Percentiles rank a stretch among this genome's conserved stretches.
These are phyloP conservation scores for Heliopora coerulea DNA, from an alignment of 92 coral and sea anemone genomes.

Conservation along the genomic window DNA sequence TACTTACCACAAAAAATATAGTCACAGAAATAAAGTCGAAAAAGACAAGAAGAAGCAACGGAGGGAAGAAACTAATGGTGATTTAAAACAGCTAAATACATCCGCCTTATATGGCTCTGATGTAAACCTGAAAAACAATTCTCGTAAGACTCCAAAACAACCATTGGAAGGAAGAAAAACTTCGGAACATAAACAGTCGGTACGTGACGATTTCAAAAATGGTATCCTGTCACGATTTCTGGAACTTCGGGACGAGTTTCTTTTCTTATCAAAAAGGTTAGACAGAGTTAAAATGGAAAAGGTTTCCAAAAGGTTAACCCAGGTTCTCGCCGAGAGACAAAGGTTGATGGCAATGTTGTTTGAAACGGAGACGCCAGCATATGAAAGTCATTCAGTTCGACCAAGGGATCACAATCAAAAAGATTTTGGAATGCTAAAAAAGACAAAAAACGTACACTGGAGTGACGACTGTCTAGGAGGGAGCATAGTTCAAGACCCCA, in stretches of 20 bases:
- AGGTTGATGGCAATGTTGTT: conserved; percentile 16
- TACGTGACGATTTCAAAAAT: background rate
- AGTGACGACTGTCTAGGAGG: conserved; percentile 36
- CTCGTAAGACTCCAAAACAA: background rate
- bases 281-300: background rate
- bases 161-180: background rate
- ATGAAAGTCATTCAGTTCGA: background rate
- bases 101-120: background rate
- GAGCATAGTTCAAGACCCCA: conserved; percentile 17
- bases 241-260: conserved; percentile 20
- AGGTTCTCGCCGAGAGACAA: conserved; percentile 28
- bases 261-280: conserved; percentile 8
- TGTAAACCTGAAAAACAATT: background rate
- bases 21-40: background rate
- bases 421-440: conserved; percentile 11
- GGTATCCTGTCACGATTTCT: conserved; percentile 6
- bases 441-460: conserved; percentile 33
- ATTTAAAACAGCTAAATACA: background rate
- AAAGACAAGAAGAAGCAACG: background rate
- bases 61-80: background rate
- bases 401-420: background rate
- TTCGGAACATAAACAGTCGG: background rate
- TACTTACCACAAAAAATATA: background rate
- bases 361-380: background rate
- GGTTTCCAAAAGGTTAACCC: conserved; percentile 11